Evolutionary conservation across 2,797 vertebrate genomes (phyloP).

Genomic region (Artibeus jamaicensis): DNA sequence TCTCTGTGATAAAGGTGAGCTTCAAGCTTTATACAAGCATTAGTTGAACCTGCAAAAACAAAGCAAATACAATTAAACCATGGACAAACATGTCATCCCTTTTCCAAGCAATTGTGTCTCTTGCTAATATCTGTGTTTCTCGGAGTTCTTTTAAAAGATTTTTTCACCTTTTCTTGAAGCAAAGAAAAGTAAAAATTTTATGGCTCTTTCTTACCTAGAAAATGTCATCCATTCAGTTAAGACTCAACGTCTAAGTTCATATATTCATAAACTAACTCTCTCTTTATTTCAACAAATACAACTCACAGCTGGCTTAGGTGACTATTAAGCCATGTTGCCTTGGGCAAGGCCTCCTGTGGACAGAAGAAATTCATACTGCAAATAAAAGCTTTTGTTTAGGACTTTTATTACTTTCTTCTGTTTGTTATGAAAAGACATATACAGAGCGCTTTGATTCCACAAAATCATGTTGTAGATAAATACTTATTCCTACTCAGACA

Average conservation of each 20-base stretch:
- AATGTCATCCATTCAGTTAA: not conserved
- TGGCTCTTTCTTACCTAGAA: not conserved
- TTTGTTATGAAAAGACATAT: conserved; percentile 45
- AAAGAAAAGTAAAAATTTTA: not conserved
- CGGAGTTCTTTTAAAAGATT: not conserved
- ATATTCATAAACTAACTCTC: not conserved
- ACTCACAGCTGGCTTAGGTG: not conserved
- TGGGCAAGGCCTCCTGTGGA: not conserved
- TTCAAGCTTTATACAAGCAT: not conserved
- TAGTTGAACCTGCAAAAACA: not conserved
- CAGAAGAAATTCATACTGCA: not conserved
- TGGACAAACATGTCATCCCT: not conserved
- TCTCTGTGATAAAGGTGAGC: not conserved
- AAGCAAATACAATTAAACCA: not conserved
- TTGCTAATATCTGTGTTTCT: not conserved
- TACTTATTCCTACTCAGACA: conserved; percentile 48
- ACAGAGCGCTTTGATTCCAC: not conserved
- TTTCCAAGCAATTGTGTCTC: not conserved
- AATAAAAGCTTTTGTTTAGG: not conserved
- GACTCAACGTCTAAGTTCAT: not conserved
- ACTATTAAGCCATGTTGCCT: not conserved
- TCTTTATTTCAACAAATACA: not conserved
- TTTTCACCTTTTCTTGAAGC: not conserved
- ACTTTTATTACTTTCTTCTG: not conserved
- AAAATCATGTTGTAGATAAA: conserved; percentile 60